Conservation (phyloP, 2,888 invertebrate genomes). For the Campoplex nolae region DNA sequence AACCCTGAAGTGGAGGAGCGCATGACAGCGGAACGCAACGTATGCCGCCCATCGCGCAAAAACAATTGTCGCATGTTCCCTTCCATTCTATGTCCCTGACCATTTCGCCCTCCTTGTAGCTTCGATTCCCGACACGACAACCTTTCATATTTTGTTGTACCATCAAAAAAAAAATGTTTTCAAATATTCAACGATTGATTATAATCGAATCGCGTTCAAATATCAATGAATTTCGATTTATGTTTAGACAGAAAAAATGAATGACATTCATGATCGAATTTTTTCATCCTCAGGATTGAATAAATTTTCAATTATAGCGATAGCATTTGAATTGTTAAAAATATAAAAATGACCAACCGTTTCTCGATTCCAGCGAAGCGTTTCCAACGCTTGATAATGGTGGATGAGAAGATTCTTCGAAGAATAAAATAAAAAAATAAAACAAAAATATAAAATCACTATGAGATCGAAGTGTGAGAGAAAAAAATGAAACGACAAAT, state of each 20-base stretch:
- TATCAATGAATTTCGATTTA: not conserved
- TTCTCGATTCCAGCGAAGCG: slow-evolving; percentile 31
- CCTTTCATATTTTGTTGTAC: slow-evolving; percentile 84
- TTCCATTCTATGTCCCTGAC: slow-evolving; percentile 86
- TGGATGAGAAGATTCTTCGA: slow-evolving; percentile 42
- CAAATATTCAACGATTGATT: not conserved
- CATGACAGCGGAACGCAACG: slow-evolving; percentile 92
- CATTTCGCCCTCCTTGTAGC: slow-evolving; percentile 90
- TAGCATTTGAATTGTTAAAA: not conserved
- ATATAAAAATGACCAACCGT: slow-evolving; percentile 43
- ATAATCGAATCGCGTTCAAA: not conserved
- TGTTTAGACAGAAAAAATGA: not conserved
- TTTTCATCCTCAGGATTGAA: not conserved
- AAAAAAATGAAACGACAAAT: slow-evolving; percentile 19
- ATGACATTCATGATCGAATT: not conserved
- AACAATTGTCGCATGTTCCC: slow-evolving; percentile 91
- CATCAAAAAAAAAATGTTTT: not conserved
- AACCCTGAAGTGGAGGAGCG: slow-evolving; percentile 91
- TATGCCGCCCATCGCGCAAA: slow-evolving; percentile 90
- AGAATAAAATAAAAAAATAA: slow-evolving; percentile 15
- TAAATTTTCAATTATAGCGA: not conserved
- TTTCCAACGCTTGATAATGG: slow-evolving; percentile 21
- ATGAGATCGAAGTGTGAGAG: not conserved
- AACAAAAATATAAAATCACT: slow-evolving; percentile 38
- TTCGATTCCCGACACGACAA: slow-evolving; percentile 87